A percentile compares a stretch with the other conserved stretches of the same genome.
These are phyloP conservation scores for Oppia nitens DNA, from an alignment of 1,140 invertebrate genomes.

Conservation along the genomic window DNA sequence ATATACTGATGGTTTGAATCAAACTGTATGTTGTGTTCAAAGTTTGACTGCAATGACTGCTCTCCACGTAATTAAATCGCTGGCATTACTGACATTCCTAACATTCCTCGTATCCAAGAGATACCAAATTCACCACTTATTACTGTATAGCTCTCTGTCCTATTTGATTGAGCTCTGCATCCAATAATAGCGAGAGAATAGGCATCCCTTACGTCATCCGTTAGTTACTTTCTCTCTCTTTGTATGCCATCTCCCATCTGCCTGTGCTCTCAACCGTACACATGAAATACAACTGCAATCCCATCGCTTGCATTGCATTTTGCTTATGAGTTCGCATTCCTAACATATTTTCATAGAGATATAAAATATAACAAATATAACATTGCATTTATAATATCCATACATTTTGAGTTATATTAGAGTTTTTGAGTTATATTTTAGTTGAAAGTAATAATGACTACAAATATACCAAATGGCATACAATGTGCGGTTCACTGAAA, in stretches of 20 bases:
- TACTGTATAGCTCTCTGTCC: background rate
- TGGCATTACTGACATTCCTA: background rate
- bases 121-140: background rate
- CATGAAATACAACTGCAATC: background rate
- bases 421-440: constrained; percentile 93
- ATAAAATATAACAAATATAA: no score
- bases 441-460: constrained; percentile 56
- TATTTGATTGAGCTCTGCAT: no score
- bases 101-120: background rate
- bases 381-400: no score
- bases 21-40: no score
- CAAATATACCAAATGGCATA: constrained; percentile 42
- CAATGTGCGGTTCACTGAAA: background rate
- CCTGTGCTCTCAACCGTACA: background rate
- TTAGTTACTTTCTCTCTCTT: background rate
- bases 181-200: no score
- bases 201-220: background rate
- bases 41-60: no score
- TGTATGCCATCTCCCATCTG: no score
- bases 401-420: no score
- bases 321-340: background rate
- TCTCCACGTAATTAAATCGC: background rate
- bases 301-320: background rate
- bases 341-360: background rate
- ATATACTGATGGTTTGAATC: no score